A percentile compares a stretch with the other conserved stretches of the same genome.
phyloP scores from a whole-genome alignment of 2,888 invertebrate genomes.

The Elmis aenea region DNA sequence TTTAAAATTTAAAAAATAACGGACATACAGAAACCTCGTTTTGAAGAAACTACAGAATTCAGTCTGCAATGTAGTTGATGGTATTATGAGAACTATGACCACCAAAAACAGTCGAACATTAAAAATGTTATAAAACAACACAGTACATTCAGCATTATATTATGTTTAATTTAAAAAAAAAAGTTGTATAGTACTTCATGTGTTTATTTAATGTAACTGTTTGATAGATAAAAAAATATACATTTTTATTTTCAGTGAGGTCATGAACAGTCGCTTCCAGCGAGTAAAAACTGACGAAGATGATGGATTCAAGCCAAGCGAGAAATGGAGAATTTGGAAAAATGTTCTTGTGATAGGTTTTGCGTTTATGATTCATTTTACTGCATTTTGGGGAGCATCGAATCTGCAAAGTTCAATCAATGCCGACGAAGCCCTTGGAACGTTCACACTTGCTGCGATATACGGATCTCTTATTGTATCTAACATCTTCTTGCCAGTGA shows the following conservation, averaged over 20 bases:
- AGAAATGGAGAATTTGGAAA: conserved; percentile 73
- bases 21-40: no score
- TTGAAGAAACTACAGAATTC: no score
- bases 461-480: conserved; percentile 86
- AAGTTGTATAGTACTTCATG: no score
- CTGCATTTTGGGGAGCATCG: conserved; percentile 82
- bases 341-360: conserved; percentile 81
- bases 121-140: no score
- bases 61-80: no score
- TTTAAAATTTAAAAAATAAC: no score
- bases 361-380: conserved; percentile 89
- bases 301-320: conserved; percentile 39
- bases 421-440: conserved; percentile 74
- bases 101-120: no score
- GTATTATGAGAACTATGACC: no score
- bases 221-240: no score
- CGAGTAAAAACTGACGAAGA: conserved; percentile 22
- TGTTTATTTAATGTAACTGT: no score
- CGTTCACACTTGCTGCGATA: conserved; percentile 77
- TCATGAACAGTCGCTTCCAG: conserved; percentile 21
- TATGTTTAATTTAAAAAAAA: no score
- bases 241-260: conserved; percentile 19
- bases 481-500: conserved; percentile 81
- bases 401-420: conserved; percentile 84
- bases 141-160: no score